A percentile compares a stretch with the other conserved stretches of the same genome.
Conservation (phyloP, 1,140 invertebrate species). For the Drosophila ogumai region DNA sequence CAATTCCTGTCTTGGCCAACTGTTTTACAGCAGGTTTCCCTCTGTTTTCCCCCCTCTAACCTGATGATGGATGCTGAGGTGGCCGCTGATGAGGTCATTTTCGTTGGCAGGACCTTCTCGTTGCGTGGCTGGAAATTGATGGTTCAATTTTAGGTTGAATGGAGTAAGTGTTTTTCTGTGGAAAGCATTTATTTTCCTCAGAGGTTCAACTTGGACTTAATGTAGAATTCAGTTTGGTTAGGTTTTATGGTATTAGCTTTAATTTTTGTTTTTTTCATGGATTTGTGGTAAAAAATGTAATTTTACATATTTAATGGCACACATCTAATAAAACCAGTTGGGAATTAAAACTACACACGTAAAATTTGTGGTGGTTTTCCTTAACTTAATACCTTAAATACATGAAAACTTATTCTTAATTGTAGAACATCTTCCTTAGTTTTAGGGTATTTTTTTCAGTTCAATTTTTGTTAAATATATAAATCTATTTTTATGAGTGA, state of each 20-base stretch:
- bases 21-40: constrained; percentile 17
- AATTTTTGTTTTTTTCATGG: not conserved
- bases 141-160: constrained; percentile 6
- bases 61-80: constrained; percentile 34
- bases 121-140: constrained; percentile 14
- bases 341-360: too few relatives aligned
- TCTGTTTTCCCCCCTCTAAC: not conserved
- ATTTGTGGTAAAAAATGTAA: not conserved
- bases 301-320: too few relatives aligned
- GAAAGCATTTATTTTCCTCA: not conserved
- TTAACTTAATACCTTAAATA: too few relatives aligned
- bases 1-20: constrained; percentile 43
- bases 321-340: too few relatives aligned
- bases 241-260: not conserved
- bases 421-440: too few relatives aligned
- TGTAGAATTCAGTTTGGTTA: not conserved
- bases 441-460: too few relatives aligned
- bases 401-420: too few relatives aligned
- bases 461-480: too few relatives aligned
- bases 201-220: not conserved
- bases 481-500: too few relatives aligned
- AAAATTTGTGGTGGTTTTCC: too few relatives aligned
- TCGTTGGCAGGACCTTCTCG: constrained; percentile 9
- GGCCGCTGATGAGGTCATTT: constrained; percentile 31
- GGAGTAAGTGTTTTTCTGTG: not conserved